Evolutionary conservation across 2,888 invertebrate genomes (phyloP), one percentile per base, ranked within the genome.

Genomic region (Drosophila nr. perissopoda): DNA sequence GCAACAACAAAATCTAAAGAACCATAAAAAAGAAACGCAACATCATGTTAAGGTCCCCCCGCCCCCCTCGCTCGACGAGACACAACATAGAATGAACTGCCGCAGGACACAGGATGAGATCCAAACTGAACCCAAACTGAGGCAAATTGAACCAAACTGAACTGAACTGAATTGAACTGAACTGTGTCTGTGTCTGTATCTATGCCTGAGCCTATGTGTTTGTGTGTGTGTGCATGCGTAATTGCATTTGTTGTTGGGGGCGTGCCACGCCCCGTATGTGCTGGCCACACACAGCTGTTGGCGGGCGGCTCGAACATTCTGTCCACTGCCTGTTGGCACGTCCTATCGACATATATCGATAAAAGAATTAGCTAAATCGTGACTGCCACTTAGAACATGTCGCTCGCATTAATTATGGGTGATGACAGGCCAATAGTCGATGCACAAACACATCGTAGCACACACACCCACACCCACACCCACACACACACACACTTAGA

Each of bases 331-430:
- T 61, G 67, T 77, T 71, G 68, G 80, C 90, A 90, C 86, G 86
- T 86, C 90, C 85, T 74, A 90, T 87, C 90, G 90, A 88, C 89
- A 88, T 90, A 81, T 86, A 90, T 86, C 90, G 87, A 90, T 87
- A 90, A 87, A 88, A 90, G 90, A 87, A 87, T 87, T 87, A 87
- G 72, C 89, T 83, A 90, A 91, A 89, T 89, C 91, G 91, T 91
- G 91, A 91, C 91, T 86, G 79, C 63, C 79, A 75, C 77, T 76
- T 80, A 71, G 84, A 82, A 87, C 91, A 91, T 92, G 91, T 92
- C 87, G 87, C 82, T 78, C 80, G 83, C 91, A 91, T 92, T 91
- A 92, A 91, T 91, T 92, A 91, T 91, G 88, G 34, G 72, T 83
- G 91, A 91, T 92, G 91, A 90, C 85, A 87, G 78, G 85, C 82